These are phyloP conservation scores for Branchinecta sandiegonensis DNA, from an alignment of 2,888 invertebrate species.

Conservation along the genomic window DNA sequence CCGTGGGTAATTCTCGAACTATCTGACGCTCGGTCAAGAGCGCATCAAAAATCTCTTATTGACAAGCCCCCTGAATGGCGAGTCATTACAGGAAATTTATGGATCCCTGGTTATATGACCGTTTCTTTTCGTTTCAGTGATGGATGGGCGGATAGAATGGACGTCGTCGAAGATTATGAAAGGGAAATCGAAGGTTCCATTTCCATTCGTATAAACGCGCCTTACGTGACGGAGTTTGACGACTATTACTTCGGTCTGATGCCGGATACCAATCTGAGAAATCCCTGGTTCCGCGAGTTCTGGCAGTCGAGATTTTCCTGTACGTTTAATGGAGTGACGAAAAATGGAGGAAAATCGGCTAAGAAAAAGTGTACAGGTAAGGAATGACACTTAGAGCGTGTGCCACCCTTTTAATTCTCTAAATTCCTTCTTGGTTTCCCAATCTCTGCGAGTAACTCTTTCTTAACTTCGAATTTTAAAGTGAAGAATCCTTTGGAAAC, in stretches of 20 bases:
- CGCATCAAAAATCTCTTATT: too few relatives aligned
- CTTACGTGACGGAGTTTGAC: conserved; percentile 48
- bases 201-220: conserved; percentile 58
- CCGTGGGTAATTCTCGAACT: too few relatives aligned
- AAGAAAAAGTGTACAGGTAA: not conserved
- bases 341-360: not conserved
- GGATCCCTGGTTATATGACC: too few relatives aligned
- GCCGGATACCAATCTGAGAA: conserved; percentile 41
- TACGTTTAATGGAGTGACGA: conserved; percentile 31
- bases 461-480: too few relatives aligned
- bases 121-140: conserved; percentile 41
- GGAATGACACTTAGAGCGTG: not conserved
- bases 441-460: too few relatives aligned
- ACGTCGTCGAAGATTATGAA: conserved; percentile 54
- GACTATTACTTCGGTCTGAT: conserved; percentile 50
- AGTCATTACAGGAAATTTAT: too few relatives aligned
- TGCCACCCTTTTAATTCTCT: too few relatives aligned
- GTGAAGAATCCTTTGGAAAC: too few relatives aligned
- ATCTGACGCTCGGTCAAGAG: too few relatives aligned
- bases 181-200: conserved; percentile 52
- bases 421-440: too few relatives aligned
- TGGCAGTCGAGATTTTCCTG: conserved; percentile 59
- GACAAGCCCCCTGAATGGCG: too few relatives aligned
- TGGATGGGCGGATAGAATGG: conserved; percentile 58
- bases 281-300: conserved; percentile 60